Evolutionary conservation across 1,140 invertebrate genomes (phyloP).

Genomic region (Euborellia annulipes): DNA sequence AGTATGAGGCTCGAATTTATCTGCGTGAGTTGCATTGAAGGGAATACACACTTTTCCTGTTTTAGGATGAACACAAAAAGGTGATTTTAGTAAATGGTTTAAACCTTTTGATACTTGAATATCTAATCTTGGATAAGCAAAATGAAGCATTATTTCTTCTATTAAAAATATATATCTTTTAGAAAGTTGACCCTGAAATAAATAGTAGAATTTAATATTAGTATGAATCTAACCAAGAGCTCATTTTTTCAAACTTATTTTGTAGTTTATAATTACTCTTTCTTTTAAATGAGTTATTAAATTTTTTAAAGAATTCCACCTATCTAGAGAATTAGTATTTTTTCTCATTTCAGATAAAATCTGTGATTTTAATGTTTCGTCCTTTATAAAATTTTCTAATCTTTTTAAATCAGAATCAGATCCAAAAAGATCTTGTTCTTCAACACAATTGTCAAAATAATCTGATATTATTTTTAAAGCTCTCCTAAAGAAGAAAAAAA

Average conservation of each 20-base stretch:
- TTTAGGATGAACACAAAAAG: slow-evolving; percentile 97
- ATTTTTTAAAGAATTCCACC: slow-evolving; percentile 43
- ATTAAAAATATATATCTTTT: slow-evolving; percentile 38
- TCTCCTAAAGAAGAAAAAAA: slow-evolving; percentile 34
- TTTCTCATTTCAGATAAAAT: slow-evolving; percentile 31
- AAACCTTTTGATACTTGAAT: slow-evolving; percentile 90
- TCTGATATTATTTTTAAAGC: slow-evolving; percentile 50
- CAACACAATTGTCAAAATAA: slow-evolving; percentile 49
- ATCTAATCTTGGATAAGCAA: slow-evolving; percentile 86
- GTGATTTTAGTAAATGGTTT: slow-evolving; percentile 94
- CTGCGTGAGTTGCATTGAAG: slow-evolving; percentile 52
- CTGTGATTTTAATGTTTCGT: slow-evolving; percentile 43
- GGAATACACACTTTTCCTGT: slow-evolving; percentile 88
- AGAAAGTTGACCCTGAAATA: slow-evolving; percentile 22
- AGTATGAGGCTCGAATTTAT: slow-evolving; percentile 53
- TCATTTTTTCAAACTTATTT: neutral
- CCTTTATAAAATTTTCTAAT: slow-evolving; percentile 52
- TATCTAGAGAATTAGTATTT: slow-evolving; percentile 24
- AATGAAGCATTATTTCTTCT: slow-evolving; percentile 70
- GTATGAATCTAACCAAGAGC: neutral
- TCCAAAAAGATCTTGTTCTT: slow-evolving; percentile 64
- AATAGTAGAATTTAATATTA: slow-evolving; percentile 4
- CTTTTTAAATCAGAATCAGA: slow-evolving; percentile 42
- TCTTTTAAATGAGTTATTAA: slow-evolving; percentile 8
- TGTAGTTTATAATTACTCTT: slow-evolving; percentile 1